Conservation (phyloP, 1,140 invertebrate genomes). For the Coenobita brevimanus region DNA sequence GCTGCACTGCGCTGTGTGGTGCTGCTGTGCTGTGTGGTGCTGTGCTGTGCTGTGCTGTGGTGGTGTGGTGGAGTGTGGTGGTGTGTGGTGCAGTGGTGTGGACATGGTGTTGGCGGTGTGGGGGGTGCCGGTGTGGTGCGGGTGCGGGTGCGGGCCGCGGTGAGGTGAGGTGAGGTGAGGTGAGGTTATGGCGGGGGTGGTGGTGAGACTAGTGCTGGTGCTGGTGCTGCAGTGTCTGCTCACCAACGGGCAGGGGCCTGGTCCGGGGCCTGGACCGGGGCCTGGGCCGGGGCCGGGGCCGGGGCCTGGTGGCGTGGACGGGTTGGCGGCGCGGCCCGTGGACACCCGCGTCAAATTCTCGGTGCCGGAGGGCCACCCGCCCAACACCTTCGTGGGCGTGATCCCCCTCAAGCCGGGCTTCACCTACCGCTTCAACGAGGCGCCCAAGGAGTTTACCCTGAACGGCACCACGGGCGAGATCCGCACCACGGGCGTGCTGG, state of each 20-base stretch:
- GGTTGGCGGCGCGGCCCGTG: conserved; percentile 90
- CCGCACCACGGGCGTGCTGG: conserved; percentile 84
- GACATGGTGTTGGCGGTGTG: conserved; percentile 47
- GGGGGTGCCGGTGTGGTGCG: conserved; percentile 60
- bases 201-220: conserved; percentile 70
- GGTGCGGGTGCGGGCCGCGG: conserved; percentile 53
- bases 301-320: conserved; percentile 71
- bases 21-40: conserved; percentile 44
- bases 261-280: conserved; percentile 69
- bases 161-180: conserved; percentile 55
- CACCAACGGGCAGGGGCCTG: conserved; percentile 71
- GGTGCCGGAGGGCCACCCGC: conserved; percentile 86
- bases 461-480: conserved; percentile 89
- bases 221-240: conserved; percentile 70
- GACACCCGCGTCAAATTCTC: conserved; percentile 89
- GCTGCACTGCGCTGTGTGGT: conserved; percentile 48
- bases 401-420: conserved; percentile 91
- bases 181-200: conserved; percentile 58
- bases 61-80: conserved; percentile 52
- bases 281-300: conserved; percentile 68
- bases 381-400: conserved; percentile 85
- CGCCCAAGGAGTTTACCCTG: conserved; percentile 86
- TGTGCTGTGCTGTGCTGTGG: conserved; percentile 51
- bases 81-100: conserved; percentile 57
- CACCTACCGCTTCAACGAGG: conserved; percentile 93